Conservation (phyloP, 2,113 vertebrate species). For the Phalacrocorax pelagicus region DNA sequence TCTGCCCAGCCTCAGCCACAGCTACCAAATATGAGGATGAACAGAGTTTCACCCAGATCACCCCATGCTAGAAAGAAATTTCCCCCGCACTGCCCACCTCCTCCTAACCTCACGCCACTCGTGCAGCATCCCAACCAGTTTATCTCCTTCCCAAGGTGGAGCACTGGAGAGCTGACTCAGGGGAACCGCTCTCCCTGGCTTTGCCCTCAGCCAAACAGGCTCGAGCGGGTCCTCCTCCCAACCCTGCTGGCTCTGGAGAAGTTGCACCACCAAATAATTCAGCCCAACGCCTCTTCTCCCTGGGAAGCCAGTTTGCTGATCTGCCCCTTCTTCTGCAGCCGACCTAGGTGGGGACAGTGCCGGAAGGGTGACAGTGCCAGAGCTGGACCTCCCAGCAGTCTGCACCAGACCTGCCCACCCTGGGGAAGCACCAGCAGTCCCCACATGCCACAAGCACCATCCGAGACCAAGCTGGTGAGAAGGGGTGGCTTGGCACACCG, state of each 20-base stretch:
- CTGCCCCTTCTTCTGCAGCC: neutral
- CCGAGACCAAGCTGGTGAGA: rapidly evolving
- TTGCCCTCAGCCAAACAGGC: slow-evolving; percentile 8
- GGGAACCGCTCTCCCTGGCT: neutral
- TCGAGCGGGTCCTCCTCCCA: neutral
- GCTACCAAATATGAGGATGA: neutral
- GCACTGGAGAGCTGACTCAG: slow-evolving; percentile 40
- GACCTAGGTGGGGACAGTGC: neutral
- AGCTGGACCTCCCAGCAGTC: neutral
- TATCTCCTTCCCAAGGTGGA: slow-evolving; percentile 42
- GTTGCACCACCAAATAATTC: neutral
- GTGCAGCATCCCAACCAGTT: slow-evolving; percentile 54
- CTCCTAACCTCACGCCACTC: neutral
- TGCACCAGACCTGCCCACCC: neutral
- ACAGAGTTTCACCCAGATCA: neutral
- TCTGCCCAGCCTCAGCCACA: neutral
- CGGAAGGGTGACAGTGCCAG: rapidly evolving
- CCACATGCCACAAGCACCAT: neutral
- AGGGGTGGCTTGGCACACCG: neutral
- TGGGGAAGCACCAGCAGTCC: neutral
- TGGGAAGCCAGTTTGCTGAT: neutral
- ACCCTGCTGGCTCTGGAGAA: neutral
- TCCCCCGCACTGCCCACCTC: neutral
- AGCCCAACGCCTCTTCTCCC: neutral
- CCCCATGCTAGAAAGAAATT: neutral